A percentile compares a stretch with the other conserved stretches of the same genome.
phyloP scores from a whole-genome alignment of 2,797 vertebrate species.

The Thunnus albacares region DNA sequence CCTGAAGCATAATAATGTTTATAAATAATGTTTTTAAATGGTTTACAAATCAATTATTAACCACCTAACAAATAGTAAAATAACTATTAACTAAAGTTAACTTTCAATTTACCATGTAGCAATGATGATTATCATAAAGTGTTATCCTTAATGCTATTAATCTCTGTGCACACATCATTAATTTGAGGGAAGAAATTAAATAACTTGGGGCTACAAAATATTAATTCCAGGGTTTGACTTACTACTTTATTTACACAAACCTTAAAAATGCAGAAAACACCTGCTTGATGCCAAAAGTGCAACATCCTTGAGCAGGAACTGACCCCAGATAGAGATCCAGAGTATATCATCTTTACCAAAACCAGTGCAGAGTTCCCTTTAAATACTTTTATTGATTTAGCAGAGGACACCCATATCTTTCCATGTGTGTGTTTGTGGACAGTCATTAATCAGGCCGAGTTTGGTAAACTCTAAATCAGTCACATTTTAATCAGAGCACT shows the following conservation, averaged over 20 bases:
- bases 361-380: conserved; percentile 2
- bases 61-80: too few species aligned
- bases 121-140: too few species aligned
- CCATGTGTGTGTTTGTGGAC: conserved; percentile 19
- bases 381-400: conserved; percentile 33
- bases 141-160: too few species aligned
- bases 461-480: conserved; percentile 54
- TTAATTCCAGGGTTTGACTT: background rate
- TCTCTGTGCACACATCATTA: background rate
- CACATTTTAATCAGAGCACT: conserved; percentile 67
- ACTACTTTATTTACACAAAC: background rate
- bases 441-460: conserved; percentile 56
- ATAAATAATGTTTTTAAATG: too few species aligned
- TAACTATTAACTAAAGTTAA: too few species aligned
- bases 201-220: background rate
- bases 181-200: background rate
- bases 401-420: conserved; percentile 2
- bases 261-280: background rate
- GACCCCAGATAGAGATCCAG: background rate
- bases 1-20: too few species aligned
- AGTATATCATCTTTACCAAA: background rate
- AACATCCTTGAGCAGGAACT: background rate
- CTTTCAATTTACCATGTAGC: too few species aligned
- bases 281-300: background rate
- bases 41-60: too few species aligned